Evolutionary conservation across 2,888 invertebrate genomes (phyloP), one percentile per base, ranked within the genome.

Genomic region (Spilosoma lubricipeda): DNA sequence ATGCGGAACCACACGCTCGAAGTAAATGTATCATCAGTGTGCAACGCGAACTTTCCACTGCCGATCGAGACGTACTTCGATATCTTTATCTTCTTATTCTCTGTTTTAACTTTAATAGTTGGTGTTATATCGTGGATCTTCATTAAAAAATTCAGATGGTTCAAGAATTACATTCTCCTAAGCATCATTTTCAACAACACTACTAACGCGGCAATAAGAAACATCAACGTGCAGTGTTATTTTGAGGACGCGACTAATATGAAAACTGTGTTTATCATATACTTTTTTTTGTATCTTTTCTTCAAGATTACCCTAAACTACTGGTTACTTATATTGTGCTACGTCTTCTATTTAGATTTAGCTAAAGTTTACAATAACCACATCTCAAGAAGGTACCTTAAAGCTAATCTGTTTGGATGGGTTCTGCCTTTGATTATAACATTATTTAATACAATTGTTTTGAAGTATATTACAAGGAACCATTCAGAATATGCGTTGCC

Each of bases 271-370:
- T 52, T 69, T 13, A n/a, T 27, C 20, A 33, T 56, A 0, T 20
- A 42, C 42, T 45, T 2, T 1, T 27, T 76, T 15, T 0, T 36
- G 15, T 77, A 23, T 13, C n/a, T 79, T 30, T 79, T 71, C 71
- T 76, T 79, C 8, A 81, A 63, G 65, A 3, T 77, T 27, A 39
- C 73, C 0, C 48, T 23, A 3, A 69, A 81, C 18, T 81, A 1
- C 30, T 82, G 84, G 82, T 45, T 83, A 9, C 15, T 81, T 4
- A 33, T 79, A 3, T 8, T 82, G 73, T 82, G 83, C 66, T 80
- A 69, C 23, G 9, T 76, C 11, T 79, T 82, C 18, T 82, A 82
- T 27, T 30, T 71, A 30, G 79, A 81, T 5, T 20, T 81, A 3
- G 79, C 77, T 20, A 76, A 70, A 71, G 81, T 81, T 36, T 72